Conservation (phyloP, 2,113 vertebrate genomes). For the Phrynosoma platyrhinos region DNA sequence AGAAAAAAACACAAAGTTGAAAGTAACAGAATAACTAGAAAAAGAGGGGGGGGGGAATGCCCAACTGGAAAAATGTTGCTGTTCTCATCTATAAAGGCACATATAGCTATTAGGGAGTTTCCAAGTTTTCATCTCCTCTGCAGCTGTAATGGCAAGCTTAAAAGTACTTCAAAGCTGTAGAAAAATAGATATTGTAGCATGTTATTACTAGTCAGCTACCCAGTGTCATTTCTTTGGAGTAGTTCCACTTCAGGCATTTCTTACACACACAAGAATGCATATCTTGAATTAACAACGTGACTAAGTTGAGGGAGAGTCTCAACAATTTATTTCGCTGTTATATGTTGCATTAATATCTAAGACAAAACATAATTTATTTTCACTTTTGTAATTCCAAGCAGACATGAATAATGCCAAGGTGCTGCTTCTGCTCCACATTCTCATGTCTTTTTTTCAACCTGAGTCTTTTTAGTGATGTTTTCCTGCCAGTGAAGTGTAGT, state of each 20-base stretch:
- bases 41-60: background rate
- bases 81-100: background rate
- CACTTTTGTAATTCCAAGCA: background rate
- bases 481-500: too few species aligned
- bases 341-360: background rate
- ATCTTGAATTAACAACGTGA: background rate
- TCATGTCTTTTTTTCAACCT: too few species aligned
- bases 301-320: background rate
- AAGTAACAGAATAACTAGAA: background rate
- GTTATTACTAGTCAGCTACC: background rate
- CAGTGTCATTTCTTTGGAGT: background rate
- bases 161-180: background rate
- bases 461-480: too few species aligned
- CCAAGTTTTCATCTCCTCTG: background rate
- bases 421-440: background rate
- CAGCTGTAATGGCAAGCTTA: background rate
- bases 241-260: background rate
- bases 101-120: background rate
- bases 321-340: background rate
- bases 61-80: background rate
- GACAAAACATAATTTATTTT: background rate
- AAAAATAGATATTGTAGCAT: background rate
- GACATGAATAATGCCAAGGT: background rate
- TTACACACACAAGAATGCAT: background rate
- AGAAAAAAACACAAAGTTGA: background rate